Percentiles rank a stretch among this genome's conserved stretches.
These are phyloP conservation scores for Mormyrops attenuatus DNA, from an alignment of 2,797 vertebrate species.

Conservation along the genomic window DNA sequence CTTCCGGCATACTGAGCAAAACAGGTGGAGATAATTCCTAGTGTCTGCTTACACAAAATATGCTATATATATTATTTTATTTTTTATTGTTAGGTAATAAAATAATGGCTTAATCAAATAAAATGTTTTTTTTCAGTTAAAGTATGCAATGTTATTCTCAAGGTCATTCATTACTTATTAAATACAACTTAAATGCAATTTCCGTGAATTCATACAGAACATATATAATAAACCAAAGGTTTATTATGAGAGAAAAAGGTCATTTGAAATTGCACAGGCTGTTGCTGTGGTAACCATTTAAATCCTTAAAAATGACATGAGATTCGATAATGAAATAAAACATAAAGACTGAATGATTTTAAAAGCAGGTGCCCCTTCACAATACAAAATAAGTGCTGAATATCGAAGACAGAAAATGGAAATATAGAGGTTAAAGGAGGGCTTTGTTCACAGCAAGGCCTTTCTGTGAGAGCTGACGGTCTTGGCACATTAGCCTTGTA, in stretches of 20 bases:
- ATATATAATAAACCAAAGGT: background rate
- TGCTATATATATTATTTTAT: background rate
- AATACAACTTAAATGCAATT: background rate
- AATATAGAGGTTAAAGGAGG: background rate
- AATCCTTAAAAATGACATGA: background rate
- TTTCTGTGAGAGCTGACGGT: background rate
- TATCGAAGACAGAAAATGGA: background rate
- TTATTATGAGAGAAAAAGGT: background rate
- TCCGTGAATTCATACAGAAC: background rate
- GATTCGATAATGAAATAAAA: background rate
- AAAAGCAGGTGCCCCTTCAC: background rate
- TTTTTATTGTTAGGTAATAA: background rate
- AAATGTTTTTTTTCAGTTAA: background rate
- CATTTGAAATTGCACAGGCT: background rate
- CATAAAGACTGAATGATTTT: background rate
- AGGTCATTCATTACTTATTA: background rate
- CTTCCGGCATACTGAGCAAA: background rate
- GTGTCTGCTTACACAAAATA: background rate
- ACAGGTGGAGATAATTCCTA: background rate
- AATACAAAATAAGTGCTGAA: background rate
- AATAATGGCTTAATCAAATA: background rate
- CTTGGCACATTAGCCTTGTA: background rate
- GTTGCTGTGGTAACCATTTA: slow-evolving; percentile 2
- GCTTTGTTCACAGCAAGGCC: background rate
- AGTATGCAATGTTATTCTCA: background rate